Evolutionary conservation across 2,797 vertebrate species (phyloP).

Genomic region (Anguilla obscura): DNA sequence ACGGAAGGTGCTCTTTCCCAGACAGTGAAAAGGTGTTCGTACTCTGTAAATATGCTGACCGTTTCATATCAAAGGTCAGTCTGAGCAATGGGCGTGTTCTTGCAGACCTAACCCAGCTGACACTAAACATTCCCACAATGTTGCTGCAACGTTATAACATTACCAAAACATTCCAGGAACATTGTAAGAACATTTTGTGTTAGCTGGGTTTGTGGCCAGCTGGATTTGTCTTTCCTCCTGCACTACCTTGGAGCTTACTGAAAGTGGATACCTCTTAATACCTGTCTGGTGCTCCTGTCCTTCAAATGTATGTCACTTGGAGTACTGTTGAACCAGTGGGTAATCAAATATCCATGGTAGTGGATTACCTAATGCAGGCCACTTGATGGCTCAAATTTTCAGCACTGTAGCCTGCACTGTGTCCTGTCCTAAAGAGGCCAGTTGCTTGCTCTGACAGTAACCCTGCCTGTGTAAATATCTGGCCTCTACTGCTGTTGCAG

Average conservation of each 20-base stretch:
- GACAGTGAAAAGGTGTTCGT: not conserved
- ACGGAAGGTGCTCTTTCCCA: not conserved
- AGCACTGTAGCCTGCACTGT: not conserved
- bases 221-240: not conserved
- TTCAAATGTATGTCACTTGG: constrained; percentile 2
- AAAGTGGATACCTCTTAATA: not conserved
- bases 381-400: not conserved
- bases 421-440: too few relatives aligned
- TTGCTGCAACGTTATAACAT: too few relatives aligned
- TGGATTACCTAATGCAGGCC: not conserved
- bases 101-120: not conserved
- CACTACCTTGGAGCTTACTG: not conserved
- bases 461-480: not conserved
- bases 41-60: not conserved
- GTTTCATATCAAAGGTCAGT: not conserved
- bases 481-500: not conserved
- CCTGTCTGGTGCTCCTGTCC: constrained; percentile 11
- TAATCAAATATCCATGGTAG: not conserved
- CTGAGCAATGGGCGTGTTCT: not conserved
- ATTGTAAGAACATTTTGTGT: too few relatives aligned
- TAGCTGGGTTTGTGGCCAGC: not conserved
- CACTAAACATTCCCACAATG: too few relatives aligned
- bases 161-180: too few relatives aligned
- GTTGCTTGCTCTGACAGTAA: too few relatives aligned
- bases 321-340: not conserved